phyloP scores from a whole-genome alignment of 2,113 vertebrate species.

The Pimephales promelas region DNA sequence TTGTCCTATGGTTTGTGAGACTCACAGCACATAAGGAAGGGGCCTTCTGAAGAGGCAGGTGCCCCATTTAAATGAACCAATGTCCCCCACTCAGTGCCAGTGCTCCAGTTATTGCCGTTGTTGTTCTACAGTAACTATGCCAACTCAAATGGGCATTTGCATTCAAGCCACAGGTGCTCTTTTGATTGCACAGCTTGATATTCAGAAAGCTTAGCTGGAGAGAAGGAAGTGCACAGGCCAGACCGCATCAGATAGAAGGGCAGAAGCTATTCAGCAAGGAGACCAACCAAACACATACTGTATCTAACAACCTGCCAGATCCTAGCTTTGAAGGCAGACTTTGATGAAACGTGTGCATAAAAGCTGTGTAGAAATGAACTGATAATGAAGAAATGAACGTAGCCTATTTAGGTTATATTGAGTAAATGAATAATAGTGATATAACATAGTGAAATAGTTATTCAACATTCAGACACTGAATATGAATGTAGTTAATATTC shows the following conservation, averaged over 20 bases:
- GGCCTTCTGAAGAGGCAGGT: slow-evolving; percentile 19
- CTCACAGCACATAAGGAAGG: slow-evolving; percentile 15
- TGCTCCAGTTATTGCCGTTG: slow-evolving; percentile 25
- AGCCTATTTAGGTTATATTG: background rate
- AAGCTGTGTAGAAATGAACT: background rate
- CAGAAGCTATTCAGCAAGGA: slow-evolving; percentile 20
- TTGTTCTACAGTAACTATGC: slow-evolving; percentile 38
- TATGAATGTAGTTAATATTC: slow-evolving; percentile 25
- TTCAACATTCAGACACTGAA: background rate
- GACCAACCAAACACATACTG: background rate
- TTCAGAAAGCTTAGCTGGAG: slow-evolving; percentile 34
- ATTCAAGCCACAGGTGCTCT: slow-evolving; percentile 49
- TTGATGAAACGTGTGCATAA: background rate
- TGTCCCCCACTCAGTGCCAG: slow-evolving; percentile 4
- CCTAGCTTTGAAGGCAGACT: background rate
- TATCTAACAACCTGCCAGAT: slow-evolving; percentile 10
- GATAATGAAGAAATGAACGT: no score
- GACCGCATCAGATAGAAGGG: background rate
- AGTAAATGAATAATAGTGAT: background rate
- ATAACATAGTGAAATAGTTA: background rate
- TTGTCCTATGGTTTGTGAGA: slow-evolving; percentile 14
- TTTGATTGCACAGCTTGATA: slow-evolving; percentile 48
- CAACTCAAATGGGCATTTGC: slow-evolving; percentile 30
- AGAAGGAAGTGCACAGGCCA: slow-evolving; percentile 12
- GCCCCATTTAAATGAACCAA: slow-evolving; percentile 40